A percentile compares a stretch with the other conserved stretches of the same genome.
phyloP scores from a whole-genome alignment of 2,888 invertebrate genomes.

The Hyposoter dolosus region DNA sequence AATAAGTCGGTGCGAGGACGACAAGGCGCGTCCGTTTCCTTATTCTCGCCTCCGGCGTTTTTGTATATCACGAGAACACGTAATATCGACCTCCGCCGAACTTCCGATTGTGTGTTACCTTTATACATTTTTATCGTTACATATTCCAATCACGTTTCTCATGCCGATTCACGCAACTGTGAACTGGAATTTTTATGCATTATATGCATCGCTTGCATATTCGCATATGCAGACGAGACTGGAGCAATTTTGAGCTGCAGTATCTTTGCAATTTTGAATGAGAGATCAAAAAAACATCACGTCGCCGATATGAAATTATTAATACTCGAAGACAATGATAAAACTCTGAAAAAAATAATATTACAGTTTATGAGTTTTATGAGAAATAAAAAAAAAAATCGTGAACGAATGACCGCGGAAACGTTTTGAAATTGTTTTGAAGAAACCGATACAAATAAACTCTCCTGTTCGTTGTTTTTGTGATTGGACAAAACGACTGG shows the following conservation, averaged over 20 bases:
- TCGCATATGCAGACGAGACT: neutral
- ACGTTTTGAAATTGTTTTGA: neutral
- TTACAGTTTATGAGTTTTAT: neutral
- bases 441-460: neutral
- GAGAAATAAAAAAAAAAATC: neutral
- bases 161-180: slow-evolving; percentile 19
- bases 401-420: neutral
- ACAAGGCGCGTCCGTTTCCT: slow-evolving; percentile 58
- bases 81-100: slow-evolving; percentile 42
- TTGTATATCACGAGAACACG: slow-evolving; percentile 13
- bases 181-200: slow-evolving; percentile 6
- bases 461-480: neutral
- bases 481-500: neutral
- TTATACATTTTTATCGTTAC: slow-evolving; percentile 10
- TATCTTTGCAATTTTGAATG: neutral
- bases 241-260: neutral
- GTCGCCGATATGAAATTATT: neutral
- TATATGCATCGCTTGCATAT: neutral
- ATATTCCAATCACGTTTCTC: slow-evolving; percentile 32
- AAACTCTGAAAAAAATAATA: neutral
- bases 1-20: slow-evolving; percentile 29
- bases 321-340: neutral
- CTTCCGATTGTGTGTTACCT: slow-evolving; percentile 51
- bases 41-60: slow-evolving; percentile 44
- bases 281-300: neutral